phyloP scores from a whole-genome alignment of 2,113 vertebrate genomes.

The Myiopsitta monachus region DNA sequence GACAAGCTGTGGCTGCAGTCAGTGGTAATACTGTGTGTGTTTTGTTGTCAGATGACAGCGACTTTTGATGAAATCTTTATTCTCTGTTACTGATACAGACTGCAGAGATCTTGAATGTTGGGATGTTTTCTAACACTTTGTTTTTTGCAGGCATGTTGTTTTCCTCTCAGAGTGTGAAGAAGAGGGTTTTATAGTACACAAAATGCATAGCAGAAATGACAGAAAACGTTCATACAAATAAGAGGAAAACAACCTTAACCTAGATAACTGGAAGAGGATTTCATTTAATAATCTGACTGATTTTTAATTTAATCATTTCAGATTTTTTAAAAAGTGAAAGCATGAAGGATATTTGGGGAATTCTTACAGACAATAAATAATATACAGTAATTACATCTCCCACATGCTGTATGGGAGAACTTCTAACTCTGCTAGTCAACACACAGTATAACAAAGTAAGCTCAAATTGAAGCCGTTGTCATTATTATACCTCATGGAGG shows the following conservation, averaged over 20 bases:
- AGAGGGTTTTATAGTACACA: neutral
- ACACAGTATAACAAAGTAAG: neutral
- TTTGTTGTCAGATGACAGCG: neutral
- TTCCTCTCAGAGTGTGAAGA: neutral
- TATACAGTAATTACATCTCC: neutral
- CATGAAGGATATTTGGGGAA: neutral
- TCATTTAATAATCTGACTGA: neutral
- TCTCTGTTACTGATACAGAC: neutral
- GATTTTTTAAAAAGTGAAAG: neutral
- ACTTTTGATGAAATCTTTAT: neutral
- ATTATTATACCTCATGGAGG: neutral
- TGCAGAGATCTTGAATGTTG: neutral
- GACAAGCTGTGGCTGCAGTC: neutral
- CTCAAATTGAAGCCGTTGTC: neutral
- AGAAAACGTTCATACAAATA: neutral
- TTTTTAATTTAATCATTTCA: neutral
- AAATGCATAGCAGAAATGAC: neutral
- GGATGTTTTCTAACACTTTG: neutral
- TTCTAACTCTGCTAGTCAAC: neutral
- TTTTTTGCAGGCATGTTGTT: neutral
- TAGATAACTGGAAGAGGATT: neutral
- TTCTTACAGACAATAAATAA: neutral
- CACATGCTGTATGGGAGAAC: neutral
- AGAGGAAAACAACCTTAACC: neutral
- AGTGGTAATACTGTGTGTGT: neutral